Evolutionary conservation across 2,113 vertebrate genomes (phyloP), one percentile per base, ranked within the genome.

Genomic region (Saccopteryx leptura): DNA sequence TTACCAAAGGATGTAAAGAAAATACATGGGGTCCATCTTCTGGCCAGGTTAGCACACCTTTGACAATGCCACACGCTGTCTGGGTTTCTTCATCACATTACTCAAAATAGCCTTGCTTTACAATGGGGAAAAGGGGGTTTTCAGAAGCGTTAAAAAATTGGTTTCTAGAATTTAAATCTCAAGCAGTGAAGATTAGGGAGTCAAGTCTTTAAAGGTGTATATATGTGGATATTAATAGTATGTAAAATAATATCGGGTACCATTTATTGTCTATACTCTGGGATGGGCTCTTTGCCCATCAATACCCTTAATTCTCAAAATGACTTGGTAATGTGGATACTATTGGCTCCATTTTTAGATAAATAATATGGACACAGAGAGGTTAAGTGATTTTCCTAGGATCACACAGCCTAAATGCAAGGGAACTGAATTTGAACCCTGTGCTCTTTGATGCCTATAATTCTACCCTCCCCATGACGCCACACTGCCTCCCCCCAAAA

Each of bases 11-110:
- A 97, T 82, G 91, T 88, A 94, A 97, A 97, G 96, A 97, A 96
- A 98, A 98, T 98, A 97, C 98, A 91, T 86, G 93, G 91, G 96
- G 98, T 98, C 97, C 91, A 97, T 98, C 97, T 98, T 97, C 98
- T 83, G 97, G 94, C 97, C 65, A 23, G 69, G 33, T 72, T 5
- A 56, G 85, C 21, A 18, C 95, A 84, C 88, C 95, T 94, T 60
- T 91, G 91, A 93, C 80, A 63, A 89, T 48, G 18, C 48, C 7
- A 11, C 46, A 84, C 79, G 46, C 65, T 63, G 93, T 21, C 50
- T 6, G n/a, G 4, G 19, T 74, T 96, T 97, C 93, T 91, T 91
- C n/a, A 65, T 72, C 71, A 74, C 39, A 33, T 26, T 39, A 68
- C 28, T 94, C 28, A 33, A 91, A 61, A 80, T 17, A 75, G 11